Base-by-base conservation (phyloP, 2,888 invertebrate genomes). In the Dryomyza anilis region DNA sequence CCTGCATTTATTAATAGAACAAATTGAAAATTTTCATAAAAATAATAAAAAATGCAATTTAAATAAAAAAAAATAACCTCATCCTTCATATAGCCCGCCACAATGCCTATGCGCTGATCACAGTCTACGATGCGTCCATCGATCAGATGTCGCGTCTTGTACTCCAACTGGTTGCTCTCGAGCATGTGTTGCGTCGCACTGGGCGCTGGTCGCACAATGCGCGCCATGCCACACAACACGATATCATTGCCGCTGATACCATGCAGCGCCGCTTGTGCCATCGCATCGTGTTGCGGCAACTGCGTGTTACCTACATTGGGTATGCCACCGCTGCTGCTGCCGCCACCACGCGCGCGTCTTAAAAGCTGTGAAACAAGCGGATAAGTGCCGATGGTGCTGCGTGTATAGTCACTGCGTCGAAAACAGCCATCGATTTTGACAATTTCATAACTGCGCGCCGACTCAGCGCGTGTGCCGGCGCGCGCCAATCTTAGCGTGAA, bases 81-180 rank as follows among this genome's bases (percentile, higher is more conserved):
- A 73, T 92, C 91, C 27, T 92, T 90, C 89, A 96, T 89, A 79
- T 94, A 94, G 4, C 96, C 96, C 63, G 93, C 91, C 14, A 95
- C 91, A 63, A 93, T 85, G 16, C 95, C 93, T 78, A 96, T 94
- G 77, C 95, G 89, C 81, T 95, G 95, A 83, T 96, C 96, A 82
- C 93, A 92, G 81, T 91, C 94, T 62, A 95, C 89, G 71, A 96
- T 95, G 62, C 91, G 88, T 6, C 96, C 95, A 85, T 95, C 95
- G 63, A 95, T 88, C 65, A 93, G 86, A 84, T 96, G 96, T 71
- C 95, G 87, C 2, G 95, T 95, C 76, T 92, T 89, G 81, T 96
- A 96, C 81, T 96, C 95, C 75, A 95, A 89, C 74, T 91, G 90
- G 66, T 87, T 88, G 5, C 89, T 88, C 74, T 91, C 90, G 66